Percentiles rank a stretch among this genome's conserved stretches.
Evolutionary conservation across 2,797 vertebrate species (phyloP).

Genomic region (Glossophaga mutica): DNA sequence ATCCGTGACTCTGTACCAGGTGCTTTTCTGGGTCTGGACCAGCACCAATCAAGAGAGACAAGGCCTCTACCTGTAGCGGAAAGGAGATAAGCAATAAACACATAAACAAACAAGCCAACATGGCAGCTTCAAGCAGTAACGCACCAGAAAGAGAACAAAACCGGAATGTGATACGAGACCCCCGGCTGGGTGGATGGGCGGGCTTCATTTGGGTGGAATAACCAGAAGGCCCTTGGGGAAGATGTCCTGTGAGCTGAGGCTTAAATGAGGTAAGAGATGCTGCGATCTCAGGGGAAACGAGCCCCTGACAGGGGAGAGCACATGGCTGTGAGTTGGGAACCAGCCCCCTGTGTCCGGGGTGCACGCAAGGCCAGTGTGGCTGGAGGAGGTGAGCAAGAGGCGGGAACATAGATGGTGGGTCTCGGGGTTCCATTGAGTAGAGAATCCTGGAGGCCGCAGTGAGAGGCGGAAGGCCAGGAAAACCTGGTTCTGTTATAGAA

Average conservation of each 20-base stretch:
- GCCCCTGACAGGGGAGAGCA: background rate
- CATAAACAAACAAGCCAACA: background rate
- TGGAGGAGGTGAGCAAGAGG: background rate
- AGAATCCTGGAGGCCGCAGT: background rate
- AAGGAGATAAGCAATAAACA: background rate
- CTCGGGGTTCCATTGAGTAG: background rate
- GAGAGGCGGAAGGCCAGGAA: background rate
- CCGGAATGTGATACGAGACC: background rate
- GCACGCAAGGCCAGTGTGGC: fast-evolving
- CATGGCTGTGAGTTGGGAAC: background rate
- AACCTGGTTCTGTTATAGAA: background rate
- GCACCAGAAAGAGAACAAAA: background rate
- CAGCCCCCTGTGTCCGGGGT: background rate
- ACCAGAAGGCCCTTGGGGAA: background rate
- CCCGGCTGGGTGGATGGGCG: no score
- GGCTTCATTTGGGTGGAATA: background rate
- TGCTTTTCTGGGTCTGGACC: background rate
- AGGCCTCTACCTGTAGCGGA: background rate
- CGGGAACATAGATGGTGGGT: background rate
- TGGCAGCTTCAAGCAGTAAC: background rate
- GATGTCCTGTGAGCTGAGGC: background rate
- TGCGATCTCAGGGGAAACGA: background rate
- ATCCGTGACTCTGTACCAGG: background rate
- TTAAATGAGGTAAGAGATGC: background rate
- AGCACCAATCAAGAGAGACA: background rate